phyloP scores from a whole-genome alignment of 2,888 invertebrate genomes.

The Drosophila helvetica region DNA sequence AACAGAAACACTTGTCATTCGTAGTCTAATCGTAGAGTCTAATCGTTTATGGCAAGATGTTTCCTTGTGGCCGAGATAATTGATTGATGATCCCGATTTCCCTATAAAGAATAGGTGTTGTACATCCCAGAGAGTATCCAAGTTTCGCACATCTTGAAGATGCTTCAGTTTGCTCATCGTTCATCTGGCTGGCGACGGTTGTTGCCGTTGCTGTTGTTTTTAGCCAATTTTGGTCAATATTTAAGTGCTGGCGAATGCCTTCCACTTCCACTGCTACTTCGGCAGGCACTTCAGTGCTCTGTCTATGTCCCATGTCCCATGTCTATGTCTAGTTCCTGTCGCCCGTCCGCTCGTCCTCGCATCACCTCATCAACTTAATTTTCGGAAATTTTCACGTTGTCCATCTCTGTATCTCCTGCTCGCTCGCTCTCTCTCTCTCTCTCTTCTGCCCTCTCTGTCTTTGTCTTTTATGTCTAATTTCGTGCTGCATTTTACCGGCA shows the following conservation, averaged over 20 bases:
- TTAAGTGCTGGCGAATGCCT: slow-evolving; percentile 63
- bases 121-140: slow-evolving; percentile 9
- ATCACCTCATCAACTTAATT: slow-evolving; percentile 75
- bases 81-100: not conserved
- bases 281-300: slow-evolving; percentile 20
- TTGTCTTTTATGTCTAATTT: slow-evolving; percentile 74
- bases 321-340: slow-evolving; percentile 24
- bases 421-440: not conserved
- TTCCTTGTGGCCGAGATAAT: too few species aligned
- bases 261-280: slow-evolving; percentile 49
- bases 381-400: slow-evolving; percentile 69
- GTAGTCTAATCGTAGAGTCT: too few species aligned
- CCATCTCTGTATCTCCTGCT: slow-evolving; percentile 15
- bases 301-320: slow-evolving; percentile 4
- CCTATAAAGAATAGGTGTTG: not conserved
- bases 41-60: too few species aligned
- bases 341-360: slow-evolving; percentile 3
- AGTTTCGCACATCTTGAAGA: slow-evolving; percentile 30
- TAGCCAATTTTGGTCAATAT: slow-evolving; percentile 79
- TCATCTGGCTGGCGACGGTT: not conserved
- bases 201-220: slow-evolving; percentile 47
- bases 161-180: not conserved
- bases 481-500: slow-evolving; percentile 79
- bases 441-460: slow-evolving; percentile 15
- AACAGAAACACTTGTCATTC: too few species aligned